Conservation (phyloP, 2,113 vertebrate genomes). For the Melanocharis versteri region DNA sequence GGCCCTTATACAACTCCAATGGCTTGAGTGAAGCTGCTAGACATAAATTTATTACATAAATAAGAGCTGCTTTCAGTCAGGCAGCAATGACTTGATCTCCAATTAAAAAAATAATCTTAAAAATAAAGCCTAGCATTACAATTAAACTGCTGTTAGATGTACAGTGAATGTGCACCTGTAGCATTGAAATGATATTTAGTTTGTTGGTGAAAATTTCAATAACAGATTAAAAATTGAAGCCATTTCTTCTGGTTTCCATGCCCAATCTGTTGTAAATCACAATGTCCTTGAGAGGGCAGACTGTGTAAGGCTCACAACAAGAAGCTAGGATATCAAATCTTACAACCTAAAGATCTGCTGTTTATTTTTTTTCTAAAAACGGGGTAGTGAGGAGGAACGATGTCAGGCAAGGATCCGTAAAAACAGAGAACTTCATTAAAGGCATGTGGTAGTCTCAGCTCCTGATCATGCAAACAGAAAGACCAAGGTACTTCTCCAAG, state of each 20-base stretch:
- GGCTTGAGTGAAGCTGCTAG: neutral
- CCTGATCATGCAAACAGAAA: neutral
- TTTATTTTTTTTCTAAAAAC: neutral
- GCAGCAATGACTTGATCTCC: neutral
- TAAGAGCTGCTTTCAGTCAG: neutral
- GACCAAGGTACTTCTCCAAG: neutral
- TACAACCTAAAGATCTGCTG: neutral
- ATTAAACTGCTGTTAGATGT: neutral
- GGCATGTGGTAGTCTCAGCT: neutral
- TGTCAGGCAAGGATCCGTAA: neutral
- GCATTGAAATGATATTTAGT: neutral
- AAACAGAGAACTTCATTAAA: neutral
- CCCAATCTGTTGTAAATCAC: neutral
- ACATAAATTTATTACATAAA: neutral
- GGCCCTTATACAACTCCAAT: neutral
- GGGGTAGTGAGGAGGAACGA: neutral
- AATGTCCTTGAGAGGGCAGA: neutral
- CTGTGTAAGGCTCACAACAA: neutral
- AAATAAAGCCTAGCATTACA: neutral
- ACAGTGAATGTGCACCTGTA: neutral
- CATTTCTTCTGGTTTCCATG: neutral
- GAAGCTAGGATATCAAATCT: neutral
- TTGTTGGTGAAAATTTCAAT: neutral
- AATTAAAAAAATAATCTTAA: neutral
- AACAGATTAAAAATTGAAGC: neutral